Evolutionary conservation across 2,888 invertebrate species (phyloP).

Genomic region (Synergus gifuensis): DNA sequence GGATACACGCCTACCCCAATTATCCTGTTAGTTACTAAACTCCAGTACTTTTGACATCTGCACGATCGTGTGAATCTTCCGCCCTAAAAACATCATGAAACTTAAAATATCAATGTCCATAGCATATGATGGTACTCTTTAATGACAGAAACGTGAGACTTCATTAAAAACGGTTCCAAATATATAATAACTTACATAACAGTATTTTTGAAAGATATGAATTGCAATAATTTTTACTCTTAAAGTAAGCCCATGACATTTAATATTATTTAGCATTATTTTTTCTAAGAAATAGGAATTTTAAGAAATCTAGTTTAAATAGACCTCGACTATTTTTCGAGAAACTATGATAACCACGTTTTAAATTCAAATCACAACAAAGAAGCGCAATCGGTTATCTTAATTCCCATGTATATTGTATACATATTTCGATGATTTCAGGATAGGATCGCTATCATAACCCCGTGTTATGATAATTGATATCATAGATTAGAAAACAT

Average conservation of each 20-base stretch:
- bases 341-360: neutral
- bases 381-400: neutral
- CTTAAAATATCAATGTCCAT: conserved; percentile 2
- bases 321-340: neutral
- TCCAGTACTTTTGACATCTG: conserved; percentile 51
- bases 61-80: conserved; percentile 52
- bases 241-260: no score
- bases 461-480: conserved; percentile 25
- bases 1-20: conserved; percentile 48
- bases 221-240: neutral
- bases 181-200: neutral
- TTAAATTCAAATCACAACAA: neutral
- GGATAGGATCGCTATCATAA: conserved; percentile 9
- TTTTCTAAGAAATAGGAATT: neutral
- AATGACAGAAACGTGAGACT: neutral
- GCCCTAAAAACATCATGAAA: conserved; percentile 8
- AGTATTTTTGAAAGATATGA: neutral
- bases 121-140: conserved; percentile 33
- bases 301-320: neutral
- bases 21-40: conserved; percentile 52
- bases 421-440: conserved; percentile 20
- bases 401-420: neutral
- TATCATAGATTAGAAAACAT: conserved; percentile 37
- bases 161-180: neutral
- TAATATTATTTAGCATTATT: no score